These are phyloP conservation scores for Tetranychus piercei DNA, from an alignment of 2,888 invertebrate species.

Conservation along the genomic window DNA sequence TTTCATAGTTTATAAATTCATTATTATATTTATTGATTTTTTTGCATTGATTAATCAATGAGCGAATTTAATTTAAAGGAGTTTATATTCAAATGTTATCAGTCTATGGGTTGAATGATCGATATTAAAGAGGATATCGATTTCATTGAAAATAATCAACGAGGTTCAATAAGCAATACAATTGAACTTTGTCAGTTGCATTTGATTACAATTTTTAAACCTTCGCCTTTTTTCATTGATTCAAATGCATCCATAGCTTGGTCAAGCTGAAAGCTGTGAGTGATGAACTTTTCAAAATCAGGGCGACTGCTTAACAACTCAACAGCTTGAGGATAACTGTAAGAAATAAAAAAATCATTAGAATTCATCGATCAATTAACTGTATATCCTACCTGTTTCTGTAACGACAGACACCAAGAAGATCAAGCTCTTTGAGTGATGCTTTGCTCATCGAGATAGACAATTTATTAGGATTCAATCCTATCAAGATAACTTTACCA, in stretches of 20 bases:
- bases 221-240: slow-evolving; percentile 25
- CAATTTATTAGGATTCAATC: slow-evolving; percentile 18
- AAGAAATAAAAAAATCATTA: background rate
- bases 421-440: slow-evolving; percentile 20
- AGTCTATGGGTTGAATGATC: no score
- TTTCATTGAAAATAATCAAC: no score
- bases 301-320: slow-evolving; percentile 22
- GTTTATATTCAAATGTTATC: no score
- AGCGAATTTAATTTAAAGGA: no score
- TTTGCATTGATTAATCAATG: no score
- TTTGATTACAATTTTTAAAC: slow-evolving; percentile 16
- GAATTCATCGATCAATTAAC: background rate
- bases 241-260: slow-evolving; percentile 31
- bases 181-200: background rate
- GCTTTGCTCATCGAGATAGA: slow-evolving; percentile 18
- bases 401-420: slow-evolving; percentile 22
- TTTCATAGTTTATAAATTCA: no score
- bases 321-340: slow-evolving; percentile 23
- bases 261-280: slow-evolving; percentile 24
- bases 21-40: no score
- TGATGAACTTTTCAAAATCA: slow-evolving; percentile 24
- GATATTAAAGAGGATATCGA: background rate
- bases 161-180: no score
- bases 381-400: slow-evolving; percentile 17
- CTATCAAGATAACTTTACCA: slow-evolving; percentile 20